Evolutionary conservation across 2,797 vertebrate genomes (phyloP), one percentile per base, ranked within the genome.

Genomic region (Thamnophis elegans): DNA sequence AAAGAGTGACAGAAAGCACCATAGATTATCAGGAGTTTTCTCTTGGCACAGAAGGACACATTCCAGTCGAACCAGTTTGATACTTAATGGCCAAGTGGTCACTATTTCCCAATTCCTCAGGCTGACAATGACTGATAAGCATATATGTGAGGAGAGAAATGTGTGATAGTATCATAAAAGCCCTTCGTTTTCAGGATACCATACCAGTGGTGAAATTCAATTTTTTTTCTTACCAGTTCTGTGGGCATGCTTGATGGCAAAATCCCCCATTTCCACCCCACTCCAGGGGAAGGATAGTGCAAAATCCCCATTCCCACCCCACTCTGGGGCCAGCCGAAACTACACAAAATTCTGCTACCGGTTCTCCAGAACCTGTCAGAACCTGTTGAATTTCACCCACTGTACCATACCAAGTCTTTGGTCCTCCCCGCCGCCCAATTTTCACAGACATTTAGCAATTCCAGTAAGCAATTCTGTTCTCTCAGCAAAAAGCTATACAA

Each of bases 1-100:
- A 10, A 90, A 92, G 7, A 5, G 51, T 92, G 94, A 95, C 89
- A 96, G 91, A 93, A 93, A 94, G 91, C 55, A 89, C 93, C 93
- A 90, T 90, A 95, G 87, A 91, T 94, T 90, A 91, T 78, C 91
- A 94, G 92, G 91, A 28, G 28, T 73, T 93, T 95, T 91, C 22
- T 51, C 62, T 91, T 11, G 82, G 93, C 58, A 91, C 0, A 6
- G 14, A 96, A 93, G 82, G 91, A 92, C 93, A 93, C 1, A 93
- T 1, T 22, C 92, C 73, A 92, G 53, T 62, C 85, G 95, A 91
- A 47, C 94, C 94, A 94, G 85, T 87, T 88, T 89, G 28, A n/a
- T 89, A 90, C 36, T 0, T 82, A n/a, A 88, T 25, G 14, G 26
- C n/a, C 14, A 26, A 47, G 91, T 4, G 91, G 28, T 60, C 0